Evolutionary conservation across 2,888 invertebrate species (phyloP).

Genomic region (Athalia circularis): DNA sequence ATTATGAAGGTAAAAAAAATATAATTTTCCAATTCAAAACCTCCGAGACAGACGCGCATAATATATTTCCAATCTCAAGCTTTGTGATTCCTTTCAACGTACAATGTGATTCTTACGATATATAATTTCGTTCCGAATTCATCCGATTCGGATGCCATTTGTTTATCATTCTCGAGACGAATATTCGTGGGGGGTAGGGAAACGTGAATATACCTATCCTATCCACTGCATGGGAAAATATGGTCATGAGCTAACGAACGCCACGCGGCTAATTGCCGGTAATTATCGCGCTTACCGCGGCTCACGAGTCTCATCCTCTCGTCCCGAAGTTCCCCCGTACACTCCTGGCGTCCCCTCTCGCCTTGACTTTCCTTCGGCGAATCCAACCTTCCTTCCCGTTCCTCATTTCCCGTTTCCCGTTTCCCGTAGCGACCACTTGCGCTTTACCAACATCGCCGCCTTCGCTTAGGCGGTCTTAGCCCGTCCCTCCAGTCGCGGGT

Average conservation of each 20-base stretch:
- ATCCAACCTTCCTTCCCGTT: constrained; percentile 49
- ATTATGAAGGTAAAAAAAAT: background rate
- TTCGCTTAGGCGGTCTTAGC: constrained; percentile 27
- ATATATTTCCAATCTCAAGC: no score
- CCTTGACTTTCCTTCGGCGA: constrained; percentile 44
- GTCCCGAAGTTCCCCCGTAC: constrained; percentile 24
- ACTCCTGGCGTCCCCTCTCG: constrained; percentile 42
- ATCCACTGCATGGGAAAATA: constrained; percentile 8
- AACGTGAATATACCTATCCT: no score
- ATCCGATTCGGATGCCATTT: no score
- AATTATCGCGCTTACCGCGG: constrained; percentile 71
- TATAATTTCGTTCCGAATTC: no score
- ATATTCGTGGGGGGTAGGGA: no score
- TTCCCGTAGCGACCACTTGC: constrained; percentile 48
- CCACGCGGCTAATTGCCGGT: constrained; percentile 69
- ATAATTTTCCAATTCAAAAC: no score
- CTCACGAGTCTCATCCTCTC: constrained; percentile 54
- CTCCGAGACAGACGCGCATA: no score
- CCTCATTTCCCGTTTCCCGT: constrained; percentile 50
- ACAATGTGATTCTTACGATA: no score
- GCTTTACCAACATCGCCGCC: constrained; percentile 46
- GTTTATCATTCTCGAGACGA: no score
- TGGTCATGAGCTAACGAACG: constrained; percentile 49
- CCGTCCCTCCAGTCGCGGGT: constrained; percentile 47
- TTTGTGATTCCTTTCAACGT: no score